These are phyloP conservation scores for Pangasius krempfi DNA, from an alignment of 2,797 vertebrate species.

Conservation along the genomic window DNA sequence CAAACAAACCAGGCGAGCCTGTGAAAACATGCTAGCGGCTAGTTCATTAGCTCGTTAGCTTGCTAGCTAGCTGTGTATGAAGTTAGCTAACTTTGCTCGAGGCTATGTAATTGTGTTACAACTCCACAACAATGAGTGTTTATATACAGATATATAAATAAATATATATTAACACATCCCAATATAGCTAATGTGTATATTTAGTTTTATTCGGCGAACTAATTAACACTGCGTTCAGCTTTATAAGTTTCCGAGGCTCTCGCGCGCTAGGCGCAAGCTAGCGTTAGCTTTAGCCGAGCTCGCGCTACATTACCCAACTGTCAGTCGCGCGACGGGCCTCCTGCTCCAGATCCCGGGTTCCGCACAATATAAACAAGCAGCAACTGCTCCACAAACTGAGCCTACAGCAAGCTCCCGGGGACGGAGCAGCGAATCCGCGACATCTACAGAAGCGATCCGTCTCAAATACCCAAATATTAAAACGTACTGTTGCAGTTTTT, in stretches of 20 bases:
- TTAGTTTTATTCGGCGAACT: neutral
- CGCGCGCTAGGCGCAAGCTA: neutral
- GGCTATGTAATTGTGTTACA: neutral
- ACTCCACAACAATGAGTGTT: neutral
- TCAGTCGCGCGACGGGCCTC: slow-evolving; percentile 68
- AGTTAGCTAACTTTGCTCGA: slow-evolving; percentile 6
- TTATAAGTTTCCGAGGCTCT: neutral
- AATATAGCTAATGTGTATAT: fast-evolving
- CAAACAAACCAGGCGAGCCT: neutral
- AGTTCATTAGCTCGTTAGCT: neutral
- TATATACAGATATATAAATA: too few relatives aligned
- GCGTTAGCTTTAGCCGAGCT: neutral
- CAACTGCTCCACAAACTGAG: slow-evolving; percentile 28
- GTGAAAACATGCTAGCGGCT: slow-evolving; percentile 16
- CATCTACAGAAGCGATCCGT: slow-evolving; percentile 6
- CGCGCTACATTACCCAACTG: slow-evolving; percentile 38
- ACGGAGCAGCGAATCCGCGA: neutral
- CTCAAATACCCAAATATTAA: too few relatives aligned
- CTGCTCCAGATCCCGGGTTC: slow-evolving; percentile 55
- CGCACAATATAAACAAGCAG: slow-evolving; percentile 77
- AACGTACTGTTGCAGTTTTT: slow-evolving; percentile 37
- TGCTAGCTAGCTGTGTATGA: neutral
- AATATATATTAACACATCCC: neutral
- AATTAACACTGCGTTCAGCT: neutral
- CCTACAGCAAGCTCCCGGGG: neutral